These are phyloP conservation scores for Altica lythri DNA, from an alignment of 2,888 invertebrate species.

Conservation along the genomic window DNA sequence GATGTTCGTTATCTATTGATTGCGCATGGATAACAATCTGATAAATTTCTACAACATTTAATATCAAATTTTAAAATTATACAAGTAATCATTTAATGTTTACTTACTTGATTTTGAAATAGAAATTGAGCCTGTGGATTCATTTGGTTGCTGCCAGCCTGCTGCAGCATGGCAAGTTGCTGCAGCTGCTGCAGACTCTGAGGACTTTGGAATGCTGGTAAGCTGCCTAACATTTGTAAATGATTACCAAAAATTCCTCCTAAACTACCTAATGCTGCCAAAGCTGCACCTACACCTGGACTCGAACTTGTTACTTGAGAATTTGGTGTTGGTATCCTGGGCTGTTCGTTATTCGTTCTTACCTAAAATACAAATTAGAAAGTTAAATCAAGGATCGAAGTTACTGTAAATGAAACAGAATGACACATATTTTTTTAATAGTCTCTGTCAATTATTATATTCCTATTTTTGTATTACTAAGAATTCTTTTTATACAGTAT, in stretches of 20 bases:
- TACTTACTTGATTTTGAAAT: slow-evolving; percentile 73
- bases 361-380: slow-evolving; percentile 47
- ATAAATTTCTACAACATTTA: no score
- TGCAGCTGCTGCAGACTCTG: slow-evolving; percentile 70
- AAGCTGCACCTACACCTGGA: slow-evolving; percentile 54
- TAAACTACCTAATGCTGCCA: slow-evolving; percentile 60
- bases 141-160: slow-evolving; percentile 50
- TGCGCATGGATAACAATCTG: no score
- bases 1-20: no score
- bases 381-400: no score
- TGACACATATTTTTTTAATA: no score
- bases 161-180: slow-evolving; percentile 63
- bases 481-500: no score
- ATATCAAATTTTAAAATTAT: not conserved
- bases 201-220: slow-evolving; percentile 66
- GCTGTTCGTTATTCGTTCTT: slow-evolving; percentile 52
- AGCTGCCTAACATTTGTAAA: slow-evolving; percentile 55
- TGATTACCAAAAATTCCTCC: slow-evolving; percentile 55
- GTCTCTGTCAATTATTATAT: no score
- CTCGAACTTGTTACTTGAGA: slow-evolving; percentile 56
- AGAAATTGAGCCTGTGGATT: slow-evolving; percentile 72
- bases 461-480: no score
- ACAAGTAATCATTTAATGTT: slow-evolving; percentile 3
- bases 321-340: slow-evolving; percentile 51
- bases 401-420: no score